phyloP scores from a whole-genome alignment of 2,797 vertebrate species.

The Cygnus olor region DNA sequence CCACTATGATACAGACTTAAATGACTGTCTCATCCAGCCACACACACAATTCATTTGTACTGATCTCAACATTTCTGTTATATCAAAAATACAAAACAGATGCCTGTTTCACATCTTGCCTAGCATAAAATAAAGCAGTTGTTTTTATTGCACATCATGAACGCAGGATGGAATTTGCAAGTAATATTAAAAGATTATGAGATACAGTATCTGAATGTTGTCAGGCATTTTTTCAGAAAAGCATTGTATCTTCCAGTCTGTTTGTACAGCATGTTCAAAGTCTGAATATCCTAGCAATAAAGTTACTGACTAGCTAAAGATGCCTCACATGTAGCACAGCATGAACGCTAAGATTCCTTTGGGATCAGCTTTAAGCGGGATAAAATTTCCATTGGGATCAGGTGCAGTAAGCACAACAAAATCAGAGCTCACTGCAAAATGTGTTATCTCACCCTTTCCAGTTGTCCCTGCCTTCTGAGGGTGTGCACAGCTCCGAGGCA shows the following conservation, averaged over 20 bases:
- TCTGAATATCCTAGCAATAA: neutral
- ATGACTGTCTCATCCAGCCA: neutral
- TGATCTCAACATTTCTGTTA: neutral
- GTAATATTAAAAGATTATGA: slow-evolving; percentile 1
- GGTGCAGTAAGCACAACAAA: neutral
- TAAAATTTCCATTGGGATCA: neutral
- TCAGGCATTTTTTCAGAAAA: neutral
- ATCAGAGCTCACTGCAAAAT: neutral
- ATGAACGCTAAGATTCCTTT: neutral
- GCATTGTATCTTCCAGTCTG: neutral
- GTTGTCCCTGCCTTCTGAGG: neutral
- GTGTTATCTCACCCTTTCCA: neutral
- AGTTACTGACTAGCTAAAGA: neutral
- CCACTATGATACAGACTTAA: neutral
- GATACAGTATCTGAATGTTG: neutral
- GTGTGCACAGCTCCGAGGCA: neutral
- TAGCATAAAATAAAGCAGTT: neutral
- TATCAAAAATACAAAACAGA: slow-evolving; percentile 11
- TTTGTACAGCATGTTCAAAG: neutral
- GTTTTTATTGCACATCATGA: neutral
- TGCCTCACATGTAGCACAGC: neutral
- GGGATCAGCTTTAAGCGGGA: neutral
- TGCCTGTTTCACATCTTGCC: neutral
- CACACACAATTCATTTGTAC: neutral
- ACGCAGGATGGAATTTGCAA: neutral